Evolutionary conservation across 2,113 vertebrate species (phyloP).

Genomic region (Lampris megalopsis): DNA sequence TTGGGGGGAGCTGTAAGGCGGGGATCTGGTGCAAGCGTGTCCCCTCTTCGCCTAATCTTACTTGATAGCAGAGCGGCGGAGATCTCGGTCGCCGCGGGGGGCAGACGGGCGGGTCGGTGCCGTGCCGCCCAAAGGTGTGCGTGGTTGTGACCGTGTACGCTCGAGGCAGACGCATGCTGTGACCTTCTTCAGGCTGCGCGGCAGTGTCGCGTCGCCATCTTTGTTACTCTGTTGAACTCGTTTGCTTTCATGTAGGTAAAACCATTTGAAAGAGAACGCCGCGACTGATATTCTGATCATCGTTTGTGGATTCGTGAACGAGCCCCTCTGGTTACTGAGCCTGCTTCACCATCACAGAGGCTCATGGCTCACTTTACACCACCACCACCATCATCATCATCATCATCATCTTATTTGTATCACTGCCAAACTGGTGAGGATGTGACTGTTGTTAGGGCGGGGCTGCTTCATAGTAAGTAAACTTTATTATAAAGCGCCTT

Average conservation of each 20-base stretch:
- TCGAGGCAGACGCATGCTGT: conserved; percentile 72
- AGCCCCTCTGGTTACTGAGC: too few relatives aligned
- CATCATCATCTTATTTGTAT: conserved; percentile 51
- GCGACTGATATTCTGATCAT: conserved; percentile 54
- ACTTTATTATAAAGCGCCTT: too few relatives aligned
- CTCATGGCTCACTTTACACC: conserved; percentile 50
- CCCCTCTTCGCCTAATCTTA: conserved; percentile 63
- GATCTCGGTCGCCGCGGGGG: conserved; percentile 24
- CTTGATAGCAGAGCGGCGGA: conserved; percentile 64
- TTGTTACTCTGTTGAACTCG: conserved; percentile 67
- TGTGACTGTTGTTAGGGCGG: conserved; percentile 44
- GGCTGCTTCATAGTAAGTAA: conserved; percentile 20
- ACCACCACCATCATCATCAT: conserved; percentile 39
- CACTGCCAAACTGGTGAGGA: conserved; percentile 67
- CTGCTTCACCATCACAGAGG: conserved; percentile 32
- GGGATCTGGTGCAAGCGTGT: conserved; percentile 41
- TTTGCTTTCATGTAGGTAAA: conserved; percentile 53
- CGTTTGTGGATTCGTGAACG: neutral
- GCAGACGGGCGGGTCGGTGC: conserved; percentile 28
- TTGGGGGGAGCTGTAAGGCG: conserved; percentile 39
- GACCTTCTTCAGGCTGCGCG: conserved; percentile 65
- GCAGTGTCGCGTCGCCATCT: conserved; percentile 62
- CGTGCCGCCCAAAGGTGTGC: conserved; percentile 59
- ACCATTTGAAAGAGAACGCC: conserved; percentile 37
- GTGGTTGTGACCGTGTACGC: conserved; percentile 65